Evolutionary conservation across 1,140 invertebrate species (phyloP), one percentile per base, ranked within the genome.

Genomic region (Sinella curviseta): DNA sequence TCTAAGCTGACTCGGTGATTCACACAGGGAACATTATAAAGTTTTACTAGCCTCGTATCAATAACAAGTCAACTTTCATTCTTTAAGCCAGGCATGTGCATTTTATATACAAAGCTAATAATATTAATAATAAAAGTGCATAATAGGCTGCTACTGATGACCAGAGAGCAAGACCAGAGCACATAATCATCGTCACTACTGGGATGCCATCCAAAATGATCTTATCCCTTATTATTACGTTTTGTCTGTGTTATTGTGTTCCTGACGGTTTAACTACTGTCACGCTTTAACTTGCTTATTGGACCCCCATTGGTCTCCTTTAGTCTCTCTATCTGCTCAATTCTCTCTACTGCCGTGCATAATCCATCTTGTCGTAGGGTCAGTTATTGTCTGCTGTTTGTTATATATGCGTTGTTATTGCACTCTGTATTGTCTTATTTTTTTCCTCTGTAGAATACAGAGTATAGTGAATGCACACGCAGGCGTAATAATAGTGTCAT

Each of bases 201-300:
- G n/a, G n/a, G n/a, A n/a, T n/a, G 16, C 65, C 30, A 31, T 31
- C 65, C 65, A 31, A 8, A 4, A 14, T 70, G 65, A 70, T 70
- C 65, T 70, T 70, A 70, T 70, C 65, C 65, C 31, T 30, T 33
- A 70, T 70, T 70, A 70, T 70, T 70, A 70, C 31, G n/a, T 70
- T 70, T 70, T 70, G 26, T 70, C 65, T 70, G 28, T 70, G 31
- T 70, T 70, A 70, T 70, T 70, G 65, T 70, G 65, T n/a, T 70
- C 8, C 65, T 70, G 65, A 70, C 65, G 65, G 65, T 70, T 70
- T 70, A 70, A 70, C 65, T 70, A 33, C 65, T 70, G 65, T 70
- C 65, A 70, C 65, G 65, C 65, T 70, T 70, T 31, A 70, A 70
- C 1, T 70, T 30, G 65, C 65, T 70, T 70, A 70, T 70, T 70